Conservation (phyloP, 2,888 invertebrate genomes). For the Plagiodera versicolora region DNA sequence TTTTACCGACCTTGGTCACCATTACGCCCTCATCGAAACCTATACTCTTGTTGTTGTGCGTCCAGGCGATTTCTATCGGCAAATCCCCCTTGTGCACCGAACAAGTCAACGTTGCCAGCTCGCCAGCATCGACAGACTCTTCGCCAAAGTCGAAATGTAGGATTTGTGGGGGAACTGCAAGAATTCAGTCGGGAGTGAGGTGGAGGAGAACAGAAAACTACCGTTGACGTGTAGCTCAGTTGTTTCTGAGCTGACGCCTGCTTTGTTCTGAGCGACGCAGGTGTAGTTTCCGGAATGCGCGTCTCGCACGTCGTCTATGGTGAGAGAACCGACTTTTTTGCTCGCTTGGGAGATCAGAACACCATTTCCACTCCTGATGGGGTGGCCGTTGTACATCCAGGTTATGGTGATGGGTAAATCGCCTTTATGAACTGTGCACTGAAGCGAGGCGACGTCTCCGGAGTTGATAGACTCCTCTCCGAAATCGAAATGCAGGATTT, state of each 20-base stretch:
- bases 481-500: conserved; percentile 61
- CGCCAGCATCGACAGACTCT: conserved; percentile 65
- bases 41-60: conserved; percentile 58
- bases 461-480: conserved; percentile 64
- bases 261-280: conserved; percentile 71
- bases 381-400: conserved; percentile 62
- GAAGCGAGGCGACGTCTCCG: conserved; percentile 70
- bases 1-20: conserved; percentile 53
- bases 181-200: neutral
- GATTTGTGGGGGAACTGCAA: conserved; percentile 57
- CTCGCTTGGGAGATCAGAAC: conserved; percentile 53
- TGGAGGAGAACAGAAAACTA: conserved; percentile 44
- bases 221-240: conserved; percentile 68
- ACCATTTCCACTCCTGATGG: conserved; percentile 49
- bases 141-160: conserved; percentile 61
- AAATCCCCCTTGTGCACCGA: conserved; percentile 72
- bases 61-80: conserved; percentile 67
- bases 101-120: conserved; percentile 69
- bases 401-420: conserved; percentile 67
- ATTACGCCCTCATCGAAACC: conserved; percentile 47
- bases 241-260: conserved; percentile 67
- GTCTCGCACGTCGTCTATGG: conserved; percentile 64
- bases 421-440: conserved; percentile 71
- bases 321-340: conserved; percentile 60
- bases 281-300: conserved; percentile 76